Evolutionary conservation across 2,113 vertebrate species (phyloP).

Genomic region (Thamnophis sirtalis): DNA sequence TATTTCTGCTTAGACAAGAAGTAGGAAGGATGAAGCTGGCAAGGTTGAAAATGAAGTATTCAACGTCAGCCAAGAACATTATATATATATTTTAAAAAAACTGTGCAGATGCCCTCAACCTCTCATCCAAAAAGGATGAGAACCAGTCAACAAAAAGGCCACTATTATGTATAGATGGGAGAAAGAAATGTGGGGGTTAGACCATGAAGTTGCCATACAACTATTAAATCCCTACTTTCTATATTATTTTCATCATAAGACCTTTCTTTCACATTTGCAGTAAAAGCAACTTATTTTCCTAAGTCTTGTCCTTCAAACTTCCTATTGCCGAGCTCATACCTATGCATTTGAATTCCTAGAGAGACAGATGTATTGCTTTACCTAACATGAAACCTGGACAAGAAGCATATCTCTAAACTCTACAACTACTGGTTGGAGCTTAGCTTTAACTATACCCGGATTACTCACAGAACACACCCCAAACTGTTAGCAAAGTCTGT

Average conservation of each 20-base stretch:
- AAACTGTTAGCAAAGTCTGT: not conserved
- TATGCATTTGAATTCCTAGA: not conserved
- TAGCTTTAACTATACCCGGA: not conserved
- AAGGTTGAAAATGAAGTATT: not conserved
- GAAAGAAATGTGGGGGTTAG: not conserved
- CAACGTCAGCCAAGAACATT: not conserved
- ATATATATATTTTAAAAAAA: not conserved
- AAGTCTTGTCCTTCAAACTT: not conserved
- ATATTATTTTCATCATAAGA: not conserved
- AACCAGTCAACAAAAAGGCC: not conserved
- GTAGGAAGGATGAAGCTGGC: not conserved
- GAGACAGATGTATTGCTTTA: not conserved
- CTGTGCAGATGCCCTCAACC: not conserved
- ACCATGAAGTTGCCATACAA: not conserved
- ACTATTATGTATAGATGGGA: not conserved
- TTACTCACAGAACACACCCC: not conserved
- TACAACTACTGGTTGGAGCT: not conserved
- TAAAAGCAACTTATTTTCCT: not conserved
- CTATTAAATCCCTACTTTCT: not conserved
- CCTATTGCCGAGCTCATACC: not conserved
- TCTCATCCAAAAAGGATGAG: not conserved
- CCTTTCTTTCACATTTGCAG: not conserved
- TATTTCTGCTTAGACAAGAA: not conserved
- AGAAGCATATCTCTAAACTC: not conserved
- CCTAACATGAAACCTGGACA: not conserved